Evolutionary conservation across 2,113 vertebrate genomes (phyloP), one percentile per base, ranked within the genome.

Genomic region (Ploceus nigricollis): DNA sequence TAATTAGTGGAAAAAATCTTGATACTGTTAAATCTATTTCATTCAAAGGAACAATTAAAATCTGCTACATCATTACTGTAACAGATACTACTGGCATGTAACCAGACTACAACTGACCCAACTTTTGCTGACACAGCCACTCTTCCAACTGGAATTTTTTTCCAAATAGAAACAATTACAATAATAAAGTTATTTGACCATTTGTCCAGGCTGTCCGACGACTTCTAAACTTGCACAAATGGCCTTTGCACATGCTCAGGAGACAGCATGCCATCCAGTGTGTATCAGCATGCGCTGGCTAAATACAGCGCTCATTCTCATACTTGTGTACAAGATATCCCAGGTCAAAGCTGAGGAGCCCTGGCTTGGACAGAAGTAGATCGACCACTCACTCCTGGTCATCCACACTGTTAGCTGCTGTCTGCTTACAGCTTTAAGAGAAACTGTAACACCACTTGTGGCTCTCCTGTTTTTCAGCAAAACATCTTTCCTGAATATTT

Each of bases 1-100:
- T 70, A 91, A 86, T 71, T 87, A 92, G 77, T 10, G 16, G 61
- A 82, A 93, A 89, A 94, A 90, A 83, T 91, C 84, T 44, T 83
- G 71, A 81, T 50, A 61, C 64, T 64, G 50, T 58, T 54, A 57
- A 76, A 91, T 35, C 44, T 14, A 35, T 64, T 96, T 90, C 64
- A 88, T 39, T 87, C 53, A 51, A 57, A 87, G 30, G 48, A 95
- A 87, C 85, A 89, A 56, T 42, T 77, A 85, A 87, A 77, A 83
- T 83, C 69, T 87, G 71, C 68, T 75, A 35, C 82, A 86, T 30
- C 54, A 61, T n/a, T 83, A 42, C 64, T 66, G 76, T 75, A 94
- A 92, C 69, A 77, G 68, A 92, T 68, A 89, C 40, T n/a, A 72
- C 12, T n/a, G 51, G 23, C 27, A 64, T 9, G 35, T 16, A 78